Conservation (phyloP, 2,113 vertebrate genomes). For the Marmota flaviventris region DNA sequence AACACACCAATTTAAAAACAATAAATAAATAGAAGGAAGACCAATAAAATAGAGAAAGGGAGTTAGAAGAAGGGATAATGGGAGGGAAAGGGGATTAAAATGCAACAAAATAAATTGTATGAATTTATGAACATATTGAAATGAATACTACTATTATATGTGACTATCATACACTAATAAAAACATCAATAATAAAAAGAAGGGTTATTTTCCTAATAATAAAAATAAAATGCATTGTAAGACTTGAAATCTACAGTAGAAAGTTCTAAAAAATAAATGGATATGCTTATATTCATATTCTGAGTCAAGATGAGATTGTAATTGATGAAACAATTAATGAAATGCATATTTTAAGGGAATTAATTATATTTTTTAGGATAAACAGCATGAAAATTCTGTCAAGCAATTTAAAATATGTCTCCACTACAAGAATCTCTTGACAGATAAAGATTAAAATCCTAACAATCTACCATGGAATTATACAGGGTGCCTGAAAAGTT, state of each 20-base stretch:
- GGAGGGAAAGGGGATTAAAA: too few relatives aligned
- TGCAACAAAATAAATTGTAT: too few relatives aligned
- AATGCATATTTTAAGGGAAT: conserved; percentile 27
- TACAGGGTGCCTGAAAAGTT: not conserved
- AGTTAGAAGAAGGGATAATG: not conserved
- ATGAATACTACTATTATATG: too few relatives aligned
- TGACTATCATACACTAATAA: too few relatives aligned
- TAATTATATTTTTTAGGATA: conserved; percentile 14
- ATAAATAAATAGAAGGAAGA: too few relatives aligned
- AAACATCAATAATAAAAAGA: not conserved
- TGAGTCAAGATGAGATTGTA: not conserved
- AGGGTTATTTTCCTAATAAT: not conserved
- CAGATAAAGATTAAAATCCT: not conserved
- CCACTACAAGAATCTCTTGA: not conserved
- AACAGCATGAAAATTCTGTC: not conserved
- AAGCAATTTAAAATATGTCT: not conserved
- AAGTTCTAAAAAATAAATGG: conserved; percentile 37
- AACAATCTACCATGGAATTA: not conserved
- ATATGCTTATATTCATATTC: not conserved
- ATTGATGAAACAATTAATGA: conserved; percentile 13
- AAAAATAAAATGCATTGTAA: conserved; percentile 35
- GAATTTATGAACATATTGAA: too few relatives aligned
- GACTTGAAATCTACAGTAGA: not conserved
- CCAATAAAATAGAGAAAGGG: too few relatives aligned
- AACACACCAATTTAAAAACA: too few relatives aligned